Percentiles rank a stretch among this genome's conserved stretches.
phyloP scores from a whole-genome alignment of 2,888 invertebrate species.

The Mythimna vitellina region DNA sequence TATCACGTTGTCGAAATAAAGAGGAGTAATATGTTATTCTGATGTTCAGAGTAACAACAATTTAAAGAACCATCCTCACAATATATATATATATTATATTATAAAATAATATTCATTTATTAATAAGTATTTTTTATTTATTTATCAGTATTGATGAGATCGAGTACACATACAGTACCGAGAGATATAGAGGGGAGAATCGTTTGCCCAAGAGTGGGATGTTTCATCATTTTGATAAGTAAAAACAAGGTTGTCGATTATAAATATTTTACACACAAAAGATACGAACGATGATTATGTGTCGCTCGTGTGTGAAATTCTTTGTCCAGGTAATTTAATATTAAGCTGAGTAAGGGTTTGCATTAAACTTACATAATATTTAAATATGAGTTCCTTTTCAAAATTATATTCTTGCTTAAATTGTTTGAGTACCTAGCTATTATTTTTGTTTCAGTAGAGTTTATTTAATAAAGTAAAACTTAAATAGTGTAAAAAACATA shows the following conservation, averaged over 20 bases:
- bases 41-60: no score
- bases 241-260: not conserved
- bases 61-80: no score
- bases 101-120: no score
- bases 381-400: slow-evolving; percentile 42
- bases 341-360: slow-evolving; percentile 21
- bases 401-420: slow-evolving; percentile 13
- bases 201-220: no score
- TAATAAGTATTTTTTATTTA: no score
- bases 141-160: no score
- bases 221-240: no score
- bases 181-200: no score
- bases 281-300: slow-evolving; percentile 20
- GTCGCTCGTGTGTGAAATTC: slow-evolving; percentile 27
- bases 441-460: not conserved
- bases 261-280: slow-evolving; percentile 5
- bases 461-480: not conserved
- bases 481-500: not conserved
- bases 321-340: slow-evolving; percentile 36
- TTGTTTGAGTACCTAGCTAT: not conserved
- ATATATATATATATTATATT: no score
- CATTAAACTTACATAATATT: slow-evolving; percentile 31
- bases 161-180: no score
- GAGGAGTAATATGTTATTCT: no score
- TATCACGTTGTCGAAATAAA: no score